phyloP scores from a whole-genome alignment of 2,888 invertebrate species.

The Pyrrhosoma nymphula region DNA sequence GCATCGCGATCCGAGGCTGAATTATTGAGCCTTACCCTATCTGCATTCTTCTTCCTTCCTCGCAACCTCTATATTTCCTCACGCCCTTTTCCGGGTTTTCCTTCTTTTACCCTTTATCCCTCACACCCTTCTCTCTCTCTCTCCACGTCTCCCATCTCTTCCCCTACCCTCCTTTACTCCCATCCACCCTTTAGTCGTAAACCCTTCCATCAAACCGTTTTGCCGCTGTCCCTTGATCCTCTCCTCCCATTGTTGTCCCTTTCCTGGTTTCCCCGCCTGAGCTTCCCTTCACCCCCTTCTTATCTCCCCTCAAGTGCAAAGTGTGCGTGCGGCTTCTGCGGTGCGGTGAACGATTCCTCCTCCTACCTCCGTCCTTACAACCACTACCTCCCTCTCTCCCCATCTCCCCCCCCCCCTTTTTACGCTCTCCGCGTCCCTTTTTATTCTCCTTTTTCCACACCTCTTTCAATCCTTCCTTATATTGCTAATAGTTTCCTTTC shows the following conservation, averaged over 20 bases:
- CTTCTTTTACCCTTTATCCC: constrained; percentile 1
- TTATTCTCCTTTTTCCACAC: background rate
- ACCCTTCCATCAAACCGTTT: constrained; percentile 53
- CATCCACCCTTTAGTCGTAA: background rate
- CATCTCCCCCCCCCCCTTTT: background rate
- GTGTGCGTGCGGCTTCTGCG: background rate
- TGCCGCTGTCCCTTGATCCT: constrained; percentile 17
- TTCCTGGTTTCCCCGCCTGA: constrained; percentile 27
- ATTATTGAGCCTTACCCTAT: background rate
- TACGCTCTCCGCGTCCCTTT: background rate
- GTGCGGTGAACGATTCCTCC: background rate
- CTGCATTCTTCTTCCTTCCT: background rate
- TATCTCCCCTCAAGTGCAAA: constrained; percentile 32
- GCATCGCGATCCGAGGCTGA: background rate
- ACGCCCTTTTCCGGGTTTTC: background rate
- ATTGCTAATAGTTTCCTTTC: background rate
- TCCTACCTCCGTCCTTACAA: background rate
- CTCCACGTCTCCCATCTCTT: background rate
- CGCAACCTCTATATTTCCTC: background rate
- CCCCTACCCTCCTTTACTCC: background rate
- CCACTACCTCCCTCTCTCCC: background rate
- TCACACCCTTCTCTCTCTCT: background rate
- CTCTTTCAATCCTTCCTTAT: background rate
- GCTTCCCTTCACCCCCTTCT: background rate
- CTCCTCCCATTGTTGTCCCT: constrained; percentile 49